phyloP scores from a whole-genome alignment of 1,140 invertebrate genomes.

The Rhopalosiphum padi region DNA sequence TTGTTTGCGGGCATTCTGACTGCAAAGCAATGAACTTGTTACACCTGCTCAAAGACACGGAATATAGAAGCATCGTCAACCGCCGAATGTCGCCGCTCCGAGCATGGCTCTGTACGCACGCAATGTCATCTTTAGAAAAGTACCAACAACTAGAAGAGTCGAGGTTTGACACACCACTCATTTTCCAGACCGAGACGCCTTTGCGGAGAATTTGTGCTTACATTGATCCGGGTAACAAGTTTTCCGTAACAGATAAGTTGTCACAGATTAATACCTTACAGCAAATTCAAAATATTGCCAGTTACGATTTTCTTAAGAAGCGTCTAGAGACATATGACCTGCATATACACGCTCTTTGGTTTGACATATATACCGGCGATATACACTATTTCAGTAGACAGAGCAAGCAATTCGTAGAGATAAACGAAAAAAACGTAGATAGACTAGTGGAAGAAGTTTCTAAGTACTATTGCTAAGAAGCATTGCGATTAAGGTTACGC shows the following conservation, averaged over 20 bases:
- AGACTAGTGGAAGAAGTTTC: constrained; percentile 77
- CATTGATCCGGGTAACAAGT: constrained; percentile 92
- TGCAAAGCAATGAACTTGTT: constrained; percentile 97
- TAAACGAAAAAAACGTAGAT: constrained; percentile 81
- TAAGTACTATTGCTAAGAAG: constrained; percentile 76
- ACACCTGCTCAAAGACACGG: constrained; percentile 79
- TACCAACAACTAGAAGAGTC: constrained; percentile 76
- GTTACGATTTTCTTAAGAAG: constrained; percentile 90
- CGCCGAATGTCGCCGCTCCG: constrained; percentile 84
- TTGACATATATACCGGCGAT: constrained; percentile 96
- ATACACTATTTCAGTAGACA: constrained; percentile 91
- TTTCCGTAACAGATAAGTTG: constrained; percentile 87
- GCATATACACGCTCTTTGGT: constrained; percentile 94
- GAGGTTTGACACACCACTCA: constrained; percentile 75
- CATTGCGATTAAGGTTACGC: not conserved
- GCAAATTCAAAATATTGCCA: constrained; percentile 93
- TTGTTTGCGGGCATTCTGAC: constrained; percentile 96
- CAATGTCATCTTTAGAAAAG: constrained; percentile 79
- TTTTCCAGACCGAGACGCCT: constrained; percentile 86
- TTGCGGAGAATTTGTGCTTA: constrained; percentile 88
- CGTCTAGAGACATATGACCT: constrained; percentile 81
- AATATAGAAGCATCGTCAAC: constrained; percentile 73
- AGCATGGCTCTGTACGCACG: constrained; percentile 91
- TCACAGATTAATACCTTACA: constrained; percentile 95
- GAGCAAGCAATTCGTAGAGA: constrained; percentile 81